Evolutionary conservation across 2,113 vertebrate species (phyloP), one percentile per base, ranked within the genome.

Genomic region (Zosterops lateralis): DNA sequence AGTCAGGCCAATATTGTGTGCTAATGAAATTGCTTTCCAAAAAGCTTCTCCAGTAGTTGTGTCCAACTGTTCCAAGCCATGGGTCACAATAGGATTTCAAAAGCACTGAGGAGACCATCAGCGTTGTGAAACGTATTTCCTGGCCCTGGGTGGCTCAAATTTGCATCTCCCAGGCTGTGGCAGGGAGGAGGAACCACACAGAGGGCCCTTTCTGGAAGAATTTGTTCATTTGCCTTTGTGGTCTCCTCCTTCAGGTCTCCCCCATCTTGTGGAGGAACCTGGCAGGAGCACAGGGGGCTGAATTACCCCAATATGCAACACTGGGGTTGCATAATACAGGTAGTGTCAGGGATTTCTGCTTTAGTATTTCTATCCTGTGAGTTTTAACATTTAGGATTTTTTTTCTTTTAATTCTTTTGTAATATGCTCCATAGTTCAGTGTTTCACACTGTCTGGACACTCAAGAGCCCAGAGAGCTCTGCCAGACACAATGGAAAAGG

Each of bases 21-120:
- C 95, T 96, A 89, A 87, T 93, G 96, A 95, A 95, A 95, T 9
- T 36, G 71, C 87, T 95, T 95, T 96, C 96, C 94, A 95, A 61
- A 85, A 92, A 80, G 56, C 87, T 92, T 45, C 94, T 90, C 82
- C 91, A 74, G 91, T 82, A 93, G 89, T 90, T 74, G 67, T 65
- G 75, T 93, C 94, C 89, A 91, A 73, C 53, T 8, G 6, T 92
- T 94, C 89, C 89, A 91, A 92, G 81, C 78, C 60, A 45, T 91
- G 84, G 87, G 91, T 89, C 90, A 74, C 91, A 87, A 34, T 17
- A 28, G 8, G 48, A 76, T 94, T 95, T 89, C 91, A 64, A 25
- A 85, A 76, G 89, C 13, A 29, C 47, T 7, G 57, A 68, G 92
- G 77, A 94, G 61, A 61, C 53, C 20, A 3, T 65, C 61, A 31